These are phyloP conservation scores for Drosophila birchii DNA, from an alignment of 2,888 invertebrate genomes.

Conservation along the genomic window DNA sequence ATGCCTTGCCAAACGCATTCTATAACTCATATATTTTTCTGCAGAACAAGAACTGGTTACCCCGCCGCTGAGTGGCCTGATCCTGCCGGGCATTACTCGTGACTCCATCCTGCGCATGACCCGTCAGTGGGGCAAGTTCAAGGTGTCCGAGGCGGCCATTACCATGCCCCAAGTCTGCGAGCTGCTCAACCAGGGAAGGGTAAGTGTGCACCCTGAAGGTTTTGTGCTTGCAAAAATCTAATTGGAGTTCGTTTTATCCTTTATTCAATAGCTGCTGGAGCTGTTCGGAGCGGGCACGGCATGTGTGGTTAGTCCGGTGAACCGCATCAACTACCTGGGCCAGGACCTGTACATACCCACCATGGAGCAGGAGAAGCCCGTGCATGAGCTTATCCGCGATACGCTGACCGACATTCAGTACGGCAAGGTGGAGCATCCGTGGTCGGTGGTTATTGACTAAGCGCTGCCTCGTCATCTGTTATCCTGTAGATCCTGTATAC, in stretches of 20 bases:
- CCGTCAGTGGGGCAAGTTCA: conserved; percentile 93
- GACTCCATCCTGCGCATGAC: conserved; percentile 93
- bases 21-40: not conserved
- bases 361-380: conserved; percentile 89
- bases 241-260: not conserved
- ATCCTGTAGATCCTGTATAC: conserved; percentile 1
- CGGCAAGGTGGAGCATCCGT: conserved; percentile 92
- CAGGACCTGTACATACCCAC: conserved; percentile 90
- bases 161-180: conserved; percentile 93
- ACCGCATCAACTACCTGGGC: conserved; percentile 92
- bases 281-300: conserved; percentile 99
- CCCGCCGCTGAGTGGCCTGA: conserved; percentile 96
- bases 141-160: conserved; percentile 91
- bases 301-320: conserved; percentile 96
- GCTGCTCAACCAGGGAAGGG: conserved; percentile 92
- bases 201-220: conserved; percentile 85
- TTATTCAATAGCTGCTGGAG: conserved; percentile 89
- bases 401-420: conserved; percentile 95
- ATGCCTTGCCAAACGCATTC: conserved; percentile 63
- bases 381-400: conserved; percentile 90
- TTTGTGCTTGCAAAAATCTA: not conserved
- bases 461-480: not conserved
- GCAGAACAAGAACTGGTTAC: conserved; percentile 95
- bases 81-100: conserved; percentile 97
- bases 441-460: conserved; percentile 89